Evolutionary conservation across 2,888 invertebrate genomes (phyloP), one percentile per base, ranked within the genome.

Genomic region (Oxycera nigricornis): DNA sequence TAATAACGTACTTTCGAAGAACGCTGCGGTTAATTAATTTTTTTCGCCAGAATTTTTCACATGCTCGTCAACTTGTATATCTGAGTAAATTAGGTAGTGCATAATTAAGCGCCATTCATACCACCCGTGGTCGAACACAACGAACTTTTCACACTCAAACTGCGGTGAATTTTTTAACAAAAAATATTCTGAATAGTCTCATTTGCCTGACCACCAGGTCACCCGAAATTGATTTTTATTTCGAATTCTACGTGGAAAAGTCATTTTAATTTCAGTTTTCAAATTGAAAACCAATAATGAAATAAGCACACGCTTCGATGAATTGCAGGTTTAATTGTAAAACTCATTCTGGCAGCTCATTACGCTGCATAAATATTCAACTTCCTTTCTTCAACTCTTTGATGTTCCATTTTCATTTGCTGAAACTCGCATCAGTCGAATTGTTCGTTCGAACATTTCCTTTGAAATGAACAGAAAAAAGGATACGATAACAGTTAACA

Each of bases 221-320:
- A 14, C 3, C 46, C 46, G 14, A 46, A 46, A 46, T 46, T 14
- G 46, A 17, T 46, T 46, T 46, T 46, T 2, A 46, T 14, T 17
- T n/a, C 14, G 2, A 46, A 17, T 2, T 3, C n/a, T 41, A 41
- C 4, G 26, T n/a, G 22, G 20, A 22, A 26, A 65, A 65, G 65
- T 22, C 41, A 65, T 65, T 65, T 65, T 30, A 41, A 65, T 65
- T 65, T 65, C n/a, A 41, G 41, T 65, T 65, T 65, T 65, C 6
- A 41, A 65, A 65, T 65, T 65, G 65, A 65, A 65, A 65, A 65
- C 41, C 65, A 41, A 65, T 65, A 65, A 65, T 39, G 65, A 65
- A 65, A 41, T 26, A 26, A 65, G 11, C n/a, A 20, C 11, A 30
- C 24, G 65, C 26, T 41, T 30, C 11, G 2, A 30, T 14, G 30